Base-by-base conservation (phyloP, 2,113 vertebrate species). In the Mormyrus iriodes region DNA sequence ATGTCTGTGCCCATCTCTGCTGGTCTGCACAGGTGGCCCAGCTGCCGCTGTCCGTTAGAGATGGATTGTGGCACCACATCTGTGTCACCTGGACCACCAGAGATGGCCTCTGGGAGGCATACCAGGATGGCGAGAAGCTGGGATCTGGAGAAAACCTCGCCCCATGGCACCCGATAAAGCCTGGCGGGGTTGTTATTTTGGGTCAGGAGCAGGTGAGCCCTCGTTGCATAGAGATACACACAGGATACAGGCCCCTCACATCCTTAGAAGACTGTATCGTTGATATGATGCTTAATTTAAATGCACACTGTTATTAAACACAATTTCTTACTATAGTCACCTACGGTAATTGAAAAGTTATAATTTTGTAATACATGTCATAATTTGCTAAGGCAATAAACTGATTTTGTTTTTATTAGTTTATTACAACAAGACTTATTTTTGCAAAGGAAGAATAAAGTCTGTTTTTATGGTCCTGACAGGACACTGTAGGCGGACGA, bases 91-190 rank as follows among this genome's bases (percentile, higher is more conserved):
- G 98, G 98, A 99, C 97, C 0, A 99, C 98, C 0, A 95, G 98
- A 88, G 98, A 99, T 1, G 98, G 98, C 73, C 95, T 98, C 91
- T 99, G 98, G 98, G 98, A 99, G 42, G 98, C 98, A 1, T 99
- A 97, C 93, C 98, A 99, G 92, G 97, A 99, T 10, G 98, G 98
- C 31, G 96, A 96, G 91, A 97, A 95, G 89, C 95, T 97, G 44
- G 98, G 98, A 79, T 95, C 95, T 0, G 98, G 98, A 3, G 98
- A 99, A 90, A 98, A 98, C 92, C 94, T 99, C 91, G 98, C 98
- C 9, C 98, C 98, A 8, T 99, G 98, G 98, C 98, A 99, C 90
- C 98, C 98, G 49, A 98, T 99, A 95, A 99, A 99, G 94, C 96
- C 97, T 0, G 97, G 97, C 1, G 98, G 98, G 39, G 96, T 98